A percentile compares a stretch with the other conserved stretches of the same genome.
Evolutionary conservation across 2,797 vertebrate genomes (phyloP).

Genomic region (Hyperoplus immaculatus): DNA sequence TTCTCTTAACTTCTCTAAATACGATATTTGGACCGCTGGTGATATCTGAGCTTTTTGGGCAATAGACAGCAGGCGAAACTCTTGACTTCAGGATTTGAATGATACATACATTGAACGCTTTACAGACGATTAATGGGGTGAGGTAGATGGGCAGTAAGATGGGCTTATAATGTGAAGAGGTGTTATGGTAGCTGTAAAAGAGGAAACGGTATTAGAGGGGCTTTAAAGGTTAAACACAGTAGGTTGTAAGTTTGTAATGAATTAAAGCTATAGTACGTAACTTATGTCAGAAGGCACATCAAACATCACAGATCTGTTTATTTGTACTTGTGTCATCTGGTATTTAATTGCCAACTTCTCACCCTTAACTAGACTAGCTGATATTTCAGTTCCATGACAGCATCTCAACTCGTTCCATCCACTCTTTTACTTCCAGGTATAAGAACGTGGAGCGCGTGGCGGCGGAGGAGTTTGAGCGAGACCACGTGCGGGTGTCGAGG

Average conservation of each 20-base stretch:
- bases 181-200: conserved; percentile 8
- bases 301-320: no score
- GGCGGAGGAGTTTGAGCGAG: conserved; percentile 92
- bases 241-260: neutral
- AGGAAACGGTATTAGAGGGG: neutral
- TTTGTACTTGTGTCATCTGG: no score
- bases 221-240: conserved; percentile 3
- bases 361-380: no score
- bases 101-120: conserved; percentile 28
- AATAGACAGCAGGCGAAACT: conserved; percentile 13
- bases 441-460: conserved; percentile 94
- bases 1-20: conserved; percentile 24
- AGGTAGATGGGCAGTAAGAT: conserved; percentile 22
- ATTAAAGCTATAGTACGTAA: neutral
- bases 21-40: conserved; percentile 34
- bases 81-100: conserved; percentile 12
- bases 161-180: conserved; percentile 10
- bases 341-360: no score
- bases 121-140: conserved; percentile 11
- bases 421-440: conserved; percentile 86
- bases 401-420: neutral
- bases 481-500: conserved; percentile 83
- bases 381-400: no score
- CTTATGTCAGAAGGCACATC: no score
- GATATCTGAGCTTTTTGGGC: conserved; percentile 23